Percentiles rank a stretch among this genome's conserved stretches.
Conservation (phyloP, 2,797 vertebrate species). For the Antennarius maculatus region DNA sequence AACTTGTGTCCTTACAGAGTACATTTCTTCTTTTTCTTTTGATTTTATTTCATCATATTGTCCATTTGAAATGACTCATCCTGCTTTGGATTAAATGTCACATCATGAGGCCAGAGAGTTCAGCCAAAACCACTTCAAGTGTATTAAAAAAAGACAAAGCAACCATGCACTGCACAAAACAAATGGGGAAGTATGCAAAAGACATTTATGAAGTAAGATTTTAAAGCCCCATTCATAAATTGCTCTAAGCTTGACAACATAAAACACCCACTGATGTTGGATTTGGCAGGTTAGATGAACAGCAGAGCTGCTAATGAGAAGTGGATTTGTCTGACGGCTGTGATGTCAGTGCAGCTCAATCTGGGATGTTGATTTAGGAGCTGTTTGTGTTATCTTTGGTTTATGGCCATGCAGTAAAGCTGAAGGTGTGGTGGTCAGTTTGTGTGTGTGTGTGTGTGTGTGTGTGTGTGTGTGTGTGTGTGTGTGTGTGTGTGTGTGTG, state of each 20-base stretch:
- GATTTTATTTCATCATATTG: not conserved
- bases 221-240: constrained; percentile 1
- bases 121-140: not conserved
- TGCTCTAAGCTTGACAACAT: not conserved
- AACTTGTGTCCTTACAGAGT: too few species aligned
- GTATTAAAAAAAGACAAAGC: not conserved
- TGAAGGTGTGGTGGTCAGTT: constrained; percentile 53
- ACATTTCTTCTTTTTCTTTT: not conserved
- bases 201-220: constrained; percentile 1
- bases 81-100: not conserved
- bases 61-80: constrained; percentile 3
- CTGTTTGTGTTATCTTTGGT: constrained; percentile 75
- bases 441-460: constrained; percentile 33
- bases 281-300: constrained; percentile 12
- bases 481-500: constrained; percentile 31
- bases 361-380: constrained; percentile 72
- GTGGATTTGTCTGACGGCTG: constrained; percentile 53
- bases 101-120: constrained; percentile 8
- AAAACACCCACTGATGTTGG: not conserved
- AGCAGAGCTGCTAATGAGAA: constrained; percentile 62
- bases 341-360: constrained; percentile 63
- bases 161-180: constrained; percentile 2
- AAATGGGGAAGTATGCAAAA: constrained; percentile 2
- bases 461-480: constrained; percentile 31
- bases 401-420: constrained; percentile 73